phyloP scores from a whole-genome alignment of 2,113 vertebrate species.

The Myotis brandtii region DNA sequence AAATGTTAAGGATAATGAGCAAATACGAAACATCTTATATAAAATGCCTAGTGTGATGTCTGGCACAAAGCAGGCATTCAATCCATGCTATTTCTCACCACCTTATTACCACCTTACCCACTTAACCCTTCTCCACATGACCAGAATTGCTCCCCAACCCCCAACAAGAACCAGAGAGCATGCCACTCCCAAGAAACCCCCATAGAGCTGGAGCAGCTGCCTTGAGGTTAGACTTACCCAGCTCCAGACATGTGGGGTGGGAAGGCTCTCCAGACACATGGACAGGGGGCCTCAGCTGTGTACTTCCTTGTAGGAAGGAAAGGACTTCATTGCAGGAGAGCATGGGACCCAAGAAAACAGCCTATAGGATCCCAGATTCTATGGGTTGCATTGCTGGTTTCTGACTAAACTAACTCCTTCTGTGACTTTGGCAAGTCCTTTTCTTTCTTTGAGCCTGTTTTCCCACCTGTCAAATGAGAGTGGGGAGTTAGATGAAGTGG shows the following conservation, averaged over 20 bases:
- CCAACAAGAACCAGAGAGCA: neutral
- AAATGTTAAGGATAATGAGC: neutral
- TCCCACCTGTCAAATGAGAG: neutral
- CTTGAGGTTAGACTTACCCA: neutral
- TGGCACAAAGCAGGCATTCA: neutral
- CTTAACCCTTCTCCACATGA: neutral
- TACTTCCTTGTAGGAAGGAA: neutral
- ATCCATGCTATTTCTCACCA: neutral
- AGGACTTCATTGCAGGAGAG: neutral
- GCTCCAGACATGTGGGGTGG: too few species aligned
- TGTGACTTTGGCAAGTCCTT: neutral
- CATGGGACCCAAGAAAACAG: neutral
- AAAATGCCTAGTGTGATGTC: neutral
- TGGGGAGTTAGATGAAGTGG: neutral
- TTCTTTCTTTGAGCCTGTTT: neutral
- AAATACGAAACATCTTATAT: neutral
- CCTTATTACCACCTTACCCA: neutral
- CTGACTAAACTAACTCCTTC: neutral
- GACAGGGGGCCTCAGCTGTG: neutral
- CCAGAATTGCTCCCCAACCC: neutral
- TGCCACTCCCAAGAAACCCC: neutral
- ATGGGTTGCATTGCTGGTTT: neutral
- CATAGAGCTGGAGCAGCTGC: neutral
- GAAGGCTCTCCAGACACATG: neutral
- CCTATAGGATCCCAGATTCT: neutral